These are phyloP conservation scores for Magallana gigas DNA, from an alignment of 1,140 invertebrate genomes.

Conservation along the genomic window DNA sequence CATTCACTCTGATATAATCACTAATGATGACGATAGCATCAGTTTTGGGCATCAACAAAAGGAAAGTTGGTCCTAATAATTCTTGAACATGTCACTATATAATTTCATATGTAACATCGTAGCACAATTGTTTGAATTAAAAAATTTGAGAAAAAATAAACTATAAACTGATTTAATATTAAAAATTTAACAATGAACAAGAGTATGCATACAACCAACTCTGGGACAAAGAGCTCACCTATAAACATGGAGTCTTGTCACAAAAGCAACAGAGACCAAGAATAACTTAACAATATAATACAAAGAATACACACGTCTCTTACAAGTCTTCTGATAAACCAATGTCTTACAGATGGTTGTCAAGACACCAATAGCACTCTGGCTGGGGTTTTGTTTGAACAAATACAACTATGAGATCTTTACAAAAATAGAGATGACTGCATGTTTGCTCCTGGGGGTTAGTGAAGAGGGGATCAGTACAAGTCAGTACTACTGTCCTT, in stretches of 20 bases:
- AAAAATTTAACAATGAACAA: conserved; percentile 24
- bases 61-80: not conserved
- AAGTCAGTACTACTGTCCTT: not conserved
- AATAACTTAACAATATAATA: conserved; percentile 30
- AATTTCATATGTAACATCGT: not conserved
- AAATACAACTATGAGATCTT: conserved; percentile 38
- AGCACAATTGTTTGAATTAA: not conserved
- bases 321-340: not conserved
- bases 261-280: conserved; percentile 16
- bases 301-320: not conserved
- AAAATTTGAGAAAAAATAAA: conserved; percentile 17
- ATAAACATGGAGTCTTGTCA: not conserved
- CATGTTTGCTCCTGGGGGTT: conserved; percentile 1
- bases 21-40: too few species aligned
- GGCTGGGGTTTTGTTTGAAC: not conserved
- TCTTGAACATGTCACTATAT: not conserved
- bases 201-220: conserved; percentile 4
- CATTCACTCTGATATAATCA: too few species aligned
- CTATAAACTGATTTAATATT: conserved; percentile 25
- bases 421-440: conserved; percentile 36
- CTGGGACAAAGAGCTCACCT: not conserved
- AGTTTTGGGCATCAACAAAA: too few species aligned
- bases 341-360: conserved; percentile 8
- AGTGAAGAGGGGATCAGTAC: not conserved
- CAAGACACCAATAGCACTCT: conserved; percentile 20